Base-by-base conservation (phyloP, 2,113 vertebrate genomes). In the Pseudorectes ferrugineus region DNA sequence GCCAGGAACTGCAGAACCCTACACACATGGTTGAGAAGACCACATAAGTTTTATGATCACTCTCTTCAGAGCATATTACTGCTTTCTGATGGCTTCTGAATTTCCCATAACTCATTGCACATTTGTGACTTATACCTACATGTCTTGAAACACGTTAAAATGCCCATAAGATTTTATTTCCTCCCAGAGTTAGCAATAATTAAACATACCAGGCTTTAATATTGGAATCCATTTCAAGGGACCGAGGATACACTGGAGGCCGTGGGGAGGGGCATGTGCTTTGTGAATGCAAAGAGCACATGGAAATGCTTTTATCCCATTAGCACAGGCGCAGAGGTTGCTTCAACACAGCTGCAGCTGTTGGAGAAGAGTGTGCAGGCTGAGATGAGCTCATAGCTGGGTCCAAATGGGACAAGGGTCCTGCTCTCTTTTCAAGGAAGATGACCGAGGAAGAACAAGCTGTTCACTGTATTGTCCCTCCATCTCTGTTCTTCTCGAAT, bases 231-330 rank as follows among this genome's bases (percentile, higher is more conserved):
- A 15, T 89, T 89, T 84, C 73, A 87, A 91, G 58, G 42, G 35
- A 89, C 58, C 0, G 1, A 66, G n/a, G 42, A 52, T 72, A 77
- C 73, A 38, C 33, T 55, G 51, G 88, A 49, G 46, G 29, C 57
- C 2, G 1, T 38, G 45, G 54, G 67, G 46, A 88, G 49, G 45
- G 21, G 11, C 22, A 18, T 52, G 26, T 9, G 5, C 15, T 85
- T 57, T 87, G 40, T 6, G 9, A 89, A 82, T 28, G 24, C 77
- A 91, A 72, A 87, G 48, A 82, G 62, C 73, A 92, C 89, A 76
- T 65, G 77, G 66, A 96, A 85, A 90, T 88, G 82, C 79, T 90
- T 91, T 94, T 72, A 91, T 78, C 48, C 66, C 65, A 57, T 70
- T 73, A 94, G 49, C 38, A 66, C 36, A 86, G 68, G 43, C 79